These are phyloP conservation scores for Cichladusa arquata DNA, from an alignment of 2,113 vertebrate genomes.

Conservation along the genomic window DNA sequence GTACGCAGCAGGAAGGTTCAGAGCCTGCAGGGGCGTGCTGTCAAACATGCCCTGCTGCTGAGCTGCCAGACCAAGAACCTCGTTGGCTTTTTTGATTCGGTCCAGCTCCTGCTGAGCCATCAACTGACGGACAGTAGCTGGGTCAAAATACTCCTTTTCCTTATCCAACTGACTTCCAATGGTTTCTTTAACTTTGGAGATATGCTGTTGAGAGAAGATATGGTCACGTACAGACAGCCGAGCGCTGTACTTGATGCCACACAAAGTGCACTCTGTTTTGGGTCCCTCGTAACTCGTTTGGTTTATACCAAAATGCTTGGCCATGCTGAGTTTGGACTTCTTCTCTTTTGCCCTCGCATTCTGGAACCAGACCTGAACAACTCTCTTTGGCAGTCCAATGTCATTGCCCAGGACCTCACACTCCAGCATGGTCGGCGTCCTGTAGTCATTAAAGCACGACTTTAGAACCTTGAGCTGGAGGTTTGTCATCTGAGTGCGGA, in stretches of 20 bases:
- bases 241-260: slow-evolving; percentile 97
- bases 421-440: slow-evolving; percentile 98
- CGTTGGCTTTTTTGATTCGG: slow-evolving; percentile 98
- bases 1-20: slow-evolving; percentile 94
- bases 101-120: slow-evolving; percentile 99
- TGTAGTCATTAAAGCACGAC: slow-evolving; percentile 98
- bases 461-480: slow-evolving; percentile 98
- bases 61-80: slow-evolving; percentile 92
- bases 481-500: slow-evolving; percentile 98
- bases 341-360: slow-evolving; percentile 98
- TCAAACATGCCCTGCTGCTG: slow-evolving; percentile 96
- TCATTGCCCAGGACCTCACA: slow-evolving; percentile 99
- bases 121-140: slow-evolving; percentile 96
- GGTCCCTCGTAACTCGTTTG: slow-evolving; percentile 98
- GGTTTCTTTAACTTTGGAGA: slow-evolving; percentile 98
- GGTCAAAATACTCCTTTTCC: slow-evolving; percentile 99
- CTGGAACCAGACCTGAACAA: slow-evolving; percentile 99
- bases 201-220: slow-evolving; percentile 99
- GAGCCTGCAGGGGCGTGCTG: slow-evolving; percentile 89
- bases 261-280: slow-evolving; percentile 98
- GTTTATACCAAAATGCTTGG: slow-evolving; percentile 99
- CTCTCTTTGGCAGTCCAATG: slow-evolving; percentile 99
- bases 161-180: slow-evolving; percentile 98
- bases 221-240: slow-evolving; percentile 98
- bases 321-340: slow-evolving; percentile 98